Evolutionary conservation across 2,888 invertebrate genomes (phyloP), one percentile per base, ranked within the genome.

Genomic region (Patella ulyssiponensis): DNA sequence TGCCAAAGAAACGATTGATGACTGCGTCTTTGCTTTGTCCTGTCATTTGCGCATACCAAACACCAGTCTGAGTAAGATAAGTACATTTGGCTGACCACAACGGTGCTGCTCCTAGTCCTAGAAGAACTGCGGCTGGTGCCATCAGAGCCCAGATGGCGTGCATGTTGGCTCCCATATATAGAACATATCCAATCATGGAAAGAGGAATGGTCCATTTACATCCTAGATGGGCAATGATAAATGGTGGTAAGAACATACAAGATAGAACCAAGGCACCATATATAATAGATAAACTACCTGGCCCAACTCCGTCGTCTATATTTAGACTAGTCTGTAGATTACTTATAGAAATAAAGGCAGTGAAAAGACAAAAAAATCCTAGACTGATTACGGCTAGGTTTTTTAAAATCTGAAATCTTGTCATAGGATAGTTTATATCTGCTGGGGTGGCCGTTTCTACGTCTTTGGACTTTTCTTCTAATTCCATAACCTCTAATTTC

Each of bases 71-170:
- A 17, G 98, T 98, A 81, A 99, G 94, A 91, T 99, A 99, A 1
- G 97, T 97, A 79, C 98, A 98, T 92, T 98, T 97, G n/a, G 98
- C 97, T 0, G 98, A 96, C 99, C 99, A 99, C 95, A 99, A 96
- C 73, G 98, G 98, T 0, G 98, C 98, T 2, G 98, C 98, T 12
- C 97, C 98, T 76, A 98, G 93, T 82, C 99, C 99, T 54, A 97
- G 94, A n/a, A 99, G 93, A 52, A 98, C 95, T 33, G 98, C 97
- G 58, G 97, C 96, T 0, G 92, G 90, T 14, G 91, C 86, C 83
- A 92, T 90, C n/a, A 98, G 97, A 91, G 95, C 97, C 83, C 94
- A 94, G 83, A 94, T 94, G 2, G 98, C 97, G 90, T 96, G 96
- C 90, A 98, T 96, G 92, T 99, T 98, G 69, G 97, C 95, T 71